Percentiles rank a stretch among this genome's conserved stretches.
These are phyloP conservation scores for Diplogasteroides magnus DNA, from an alignment of 1,140 invertebrate species.

Conservation along the genomic window DNA sequence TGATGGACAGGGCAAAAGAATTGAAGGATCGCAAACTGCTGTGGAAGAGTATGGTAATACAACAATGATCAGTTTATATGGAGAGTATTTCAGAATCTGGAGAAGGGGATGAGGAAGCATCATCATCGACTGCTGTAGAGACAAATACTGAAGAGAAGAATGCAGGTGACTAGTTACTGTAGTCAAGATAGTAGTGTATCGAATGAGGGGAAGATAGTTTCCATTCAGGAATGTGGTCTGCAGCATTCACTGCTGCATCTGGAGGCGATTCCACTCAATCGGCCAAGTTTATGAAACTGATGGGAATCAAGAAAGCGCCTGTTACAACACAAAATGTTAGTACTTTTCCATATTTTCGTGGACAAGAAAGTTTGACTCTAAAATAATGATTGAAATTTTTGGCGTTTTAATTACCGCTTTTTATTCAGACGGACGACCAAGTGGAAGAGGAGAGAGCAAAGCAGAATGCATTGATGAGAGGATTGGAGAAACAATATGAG, in stretches of 20 bases:
- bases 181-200: too few relatives aligned
- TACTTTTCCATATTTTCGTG: not conserved
- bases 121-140: not conserved
- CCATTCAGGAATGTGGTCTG: not conserved
- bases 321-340: not conserved
- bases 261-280: not conserved
- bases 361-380: too few relatives aligned
- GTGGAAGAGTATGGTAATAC: not conserved
- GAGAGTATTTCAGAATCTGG: not conserved
- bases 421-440: not conserved
- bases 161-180: not conserved
- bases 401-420: too few relatives aligned
- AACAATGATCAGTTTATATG: not conserved
- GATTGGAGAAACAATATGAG: constrained; percentile 19
- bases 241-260: not conserved
- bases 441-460: not conserved
- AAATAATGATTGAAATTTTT: too few relatives aligned
- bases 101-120: not conserved
- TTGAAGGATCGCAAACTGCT: not conserved
- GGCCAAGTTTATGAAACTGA: not conserved
- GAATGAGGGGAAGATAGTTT: too few relatives aligned
- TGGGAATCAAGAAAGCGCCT: not conserved
- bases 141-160: not conserved
- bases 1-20: not conserved
- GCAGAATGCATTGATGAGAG: not conserved